phyloP scores from a whole-genome alignment of 2,113 vertebrate species.

The Sylvietta virens region DNA sequence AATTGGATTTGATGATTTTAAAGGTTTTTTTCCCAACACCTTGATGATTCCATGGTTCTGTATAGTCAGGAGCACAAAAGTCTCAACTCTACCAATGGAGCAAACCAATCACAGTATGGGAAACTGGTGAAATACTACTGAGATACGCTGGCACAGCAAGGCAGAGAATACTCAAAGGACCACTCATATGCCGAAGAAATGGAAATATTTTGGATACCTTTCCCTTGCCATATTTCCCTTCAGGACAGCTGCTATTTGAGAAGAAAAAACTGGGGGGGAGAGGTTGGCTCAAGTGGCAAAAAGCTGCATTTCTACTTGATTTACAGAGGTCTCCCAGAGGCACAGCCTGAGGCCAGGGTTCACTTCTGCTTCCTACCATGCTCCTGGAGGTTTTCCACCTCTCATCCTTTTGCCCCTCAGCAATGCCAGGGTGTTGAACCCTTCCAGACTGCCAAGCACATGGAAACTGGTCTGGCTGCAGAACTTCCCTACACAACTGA shows the following conservation, averaged over 20 bases:
- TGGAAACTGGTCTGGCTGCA: not conserved
- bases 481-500: fast-evolving
- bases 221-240: not conserved
- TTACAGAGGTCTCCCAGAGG: not conserved
- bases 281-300: not conserved
- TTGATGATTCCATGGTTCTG: not conserved
- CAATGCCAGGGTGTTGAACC: not conserved
- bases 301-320: not conserved
- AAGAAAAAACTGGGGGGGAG: not conserved
- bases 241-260: not conserved
- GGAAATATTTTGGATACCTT: not conserved
- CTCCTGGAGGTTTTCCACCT: not conserved
- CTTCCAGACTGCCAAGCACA: not conserved
- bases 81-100: not conserved
- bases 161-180: not conserved
- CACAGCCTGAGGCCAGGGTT: not conserved
- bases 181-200: not conserved
- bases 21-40: not conserved
- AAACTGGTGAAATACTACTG: not conserved
- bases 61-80: not conserved
- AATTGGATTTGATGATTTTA: not conserved
- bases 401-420: not conserved
- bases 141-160: not conserved
- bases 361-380: not conserved
- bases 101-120: not conserved